phyloP scores from a whole-genome alignment of 2,888 invertebrate genomes.

The Galerucella nymphaeae region DNA sequence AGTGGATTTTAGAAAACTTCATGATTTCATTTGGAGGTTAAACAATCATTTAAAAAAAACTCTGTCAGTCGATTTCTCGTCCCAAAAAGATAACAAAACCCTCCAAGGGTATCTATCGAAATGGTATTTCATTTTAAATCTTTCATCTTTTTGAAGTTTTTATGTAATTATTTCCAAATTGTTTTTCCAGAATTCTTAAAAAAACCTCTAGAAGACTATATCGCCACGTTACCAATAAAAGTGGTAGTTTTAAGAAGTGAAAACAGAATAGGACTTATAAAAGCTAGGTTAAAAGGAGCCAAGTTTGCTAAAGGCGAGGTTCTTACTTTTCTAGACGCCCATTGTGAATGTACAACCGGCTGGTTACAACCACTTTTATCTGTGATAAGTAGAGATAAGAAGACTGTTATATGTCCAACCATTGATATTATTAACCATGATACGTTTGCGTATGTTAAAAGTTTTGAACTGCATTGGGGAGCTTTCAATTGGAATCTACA shows the following conservation, averaged over 20 bases:
- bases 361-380: constrained; percentile 72
- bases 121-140: neutral
- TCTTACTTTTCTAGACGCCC: constrained; percentile 92
- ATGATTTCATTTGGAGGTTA: no score
- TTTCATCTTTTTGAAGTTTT: neutral
- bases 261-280: constrained; percentile 80
- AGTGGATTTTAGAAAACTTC: no score
- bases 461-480: constrained; percentile 97
- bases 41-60: no score
- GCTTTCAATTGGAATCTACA: constrained; percentile 98
- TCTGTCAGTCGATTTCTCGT: no score
- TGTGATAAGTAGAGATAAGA: constrained; percentile 70
- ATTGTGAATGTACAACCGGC: constrained; percentile 89
- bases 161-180: neutral
- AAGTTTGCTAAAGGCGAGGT: constrained; percentile 77
- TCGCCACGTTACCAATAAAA: constrained; percentile 71
- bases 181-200: constrained; percentile 71
- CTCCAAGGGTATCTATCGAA: neutral
- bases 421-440: constrained; percentile 97
- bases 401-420: constrained; percentile 81
- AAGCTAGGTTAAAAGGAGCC: constrained; percentile 85
- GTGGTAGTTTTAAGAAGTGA: constrained; percentile 75
- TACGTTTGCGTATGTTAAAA: constrained; percentile 93
- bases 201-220: constrained; percentile 75
- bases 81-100: no score